Base-by-base conservation (phyloP, 2,797 vertebrate species). In the Poecilia velifera region DNA sequence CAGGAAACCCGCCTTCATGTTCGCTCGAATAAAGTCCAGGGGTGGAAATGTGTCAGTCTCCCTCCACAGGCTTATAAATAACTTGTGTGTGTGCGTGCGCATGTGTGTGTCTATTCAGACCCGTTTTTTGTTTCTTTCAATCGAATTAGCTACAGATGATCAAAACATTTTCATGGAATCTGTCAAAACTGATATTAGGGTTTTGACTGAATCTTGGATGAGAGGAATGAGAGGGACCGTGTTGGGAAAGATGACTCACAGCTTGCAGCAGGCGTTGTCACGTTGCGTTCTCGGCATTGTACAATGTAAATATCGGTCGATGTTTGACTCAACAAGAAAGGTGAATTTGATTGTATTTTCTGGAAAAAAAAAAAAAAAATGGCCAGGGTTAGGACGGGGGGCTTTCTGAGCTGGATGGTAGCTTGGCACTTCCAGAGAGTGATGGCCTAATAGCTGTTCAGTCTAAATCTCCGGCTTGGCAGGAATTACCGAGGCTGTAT, bases 401-500 rank as follows among this genome's bases (percentile, higher is more conserved):
- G 31, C 90, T 90, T 78, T 88, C 76, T 51, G 80, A 90, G 87
- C 77, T 77, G 82, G 76, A 88, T 83, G 66, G 79, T 62, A 87
- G 90, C 87, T 94, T 28, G 91, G 89, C 90, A 89, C 76, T 76
- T 76, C 66, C 83, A 87, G 87, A 87, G 89, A 90, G 86, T 88
- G 89, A 93, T 55, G 79, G 71, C 86, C 91, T 92, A 92, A 94
- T 94, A 93, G 91, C 87, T 91, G 89, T 88, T 93, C 87, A 87
- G 89, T 89, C 88, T 88, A 95, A 94, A 94, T 92, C 90, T 93
- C 88, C 74, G 66, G 90, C 91, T 94, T 93, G 92, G 89, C 92
- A 94, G 93, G 94, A 95, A 93, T 95, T 95, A 94, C 92, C 45
- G 81, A 51, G 89, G 87, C 89, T 93, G 88, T 88, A 84, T 91